Evolutionary conservation across 2,888 invertebrate species (phyloP), one percentile per base, ranked within the genome.

Genomic region (Lysandra bellargus): DNA sequence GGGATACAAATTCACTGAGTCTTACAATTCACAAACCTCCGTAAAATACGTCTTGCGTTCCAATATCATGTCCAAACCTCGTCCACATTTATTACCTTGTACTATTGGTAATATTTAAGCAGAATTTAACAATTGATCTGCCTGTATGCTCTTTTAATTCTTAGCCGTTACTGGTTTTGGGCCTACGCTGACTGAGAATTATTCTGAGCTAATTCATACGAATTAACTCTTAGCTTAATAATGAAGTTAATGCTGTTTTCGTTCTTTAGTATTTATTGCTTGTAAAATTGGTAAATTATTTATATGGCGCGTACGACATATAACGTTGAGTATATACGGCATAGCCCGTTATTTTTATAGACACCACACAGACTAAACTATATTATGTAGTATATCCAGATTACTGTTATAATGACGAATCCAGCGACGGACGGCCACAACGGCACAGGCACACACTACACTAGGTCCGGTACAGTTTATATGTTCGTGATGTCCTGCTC

Each of bases 401-500:
- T 7, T 44, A 44, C 7, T 44, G 44, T 14, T 53, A 53, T 53
- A 14, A 2, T 3, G 53, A 53, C 53, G 53, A 14, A 14, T 53
- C 14, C 14, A 53, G 14, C 69, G 33, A 69, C 30, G 33, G 69
- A 69, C 33, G 69, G 33, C 33, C 33, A 33, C 33, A 5, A 69
- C 14, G 23, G 23, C 64, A 30, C 30, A 64, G n/a, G 60, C 64
- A 64, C 64, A 64, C 30, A 64, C 64, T 69, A 14, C 69, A 69
- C 69, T 69, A 69, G 69, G 14, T 33, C 69, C 33, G 33, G 33
- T 30, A 64, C 14, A 33, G 23, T 76, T 33, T 76, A 76, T 76
- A 76, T 76, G 30, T 76, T 76, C 69, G 53, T 82, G 60, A 89
- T 83, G 77, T 87, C 86, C 75, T 88, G 83, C 80, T 93, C 92